Evolutionary conservation across 2,888 invertebrate genomes (phyloP).

Genomic region (Ormyrus rosae): DNA sequence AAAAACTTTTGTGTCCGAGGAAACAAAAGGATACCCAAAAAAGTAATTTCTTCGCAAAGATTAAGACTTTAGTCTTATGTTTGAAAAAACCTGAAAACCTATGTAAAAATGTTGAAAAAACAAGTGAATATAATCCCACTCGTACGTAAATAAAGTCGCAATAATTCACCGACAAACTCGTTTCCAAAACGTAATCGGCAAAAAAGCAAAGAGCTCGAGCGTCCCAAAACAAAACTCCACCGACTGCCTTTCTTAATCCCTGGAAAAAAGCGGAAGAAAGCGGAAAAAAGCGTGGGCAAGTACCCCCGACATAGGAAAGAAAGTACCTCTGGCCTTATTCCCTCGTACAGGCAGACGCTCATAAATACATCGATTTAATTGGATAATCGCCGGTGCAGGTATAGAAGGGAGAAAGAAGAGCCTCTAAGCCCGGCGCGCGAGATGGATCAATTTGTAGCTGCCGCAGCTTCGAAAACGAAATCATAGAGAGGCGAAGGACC

Average conservation of each 20-base stretch:
- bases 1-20: too few species aligned
- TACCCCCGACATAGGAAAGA: background rate
- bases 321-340: background rate
- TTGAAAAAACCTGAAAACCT: too few species aligned
- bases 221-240: background rate
- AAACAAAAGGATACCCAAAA: too few species aligned
- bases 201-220: too few species aligned
- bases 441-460: conserved; percentile 64
- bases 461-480: conserved; percentile 37
- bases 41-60: too few species aligned
- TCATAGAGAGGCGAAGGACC: conserved; percentile 42
- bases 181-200: too few species aligned
- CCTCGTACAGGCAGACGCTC: background rate
- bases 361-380: conserved; percentile 62
- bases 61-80: too few species aligned
- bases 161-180: too few species aligned
- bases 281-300: background rate
- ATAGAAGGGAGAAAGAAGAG: conserved; percentile 14
- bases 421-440: conserved; percentile 20
- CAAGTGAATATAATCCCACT: too few species aligned
- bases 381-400: conserved; percentile 61
- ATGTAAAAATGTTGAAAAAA: too few species aligned
- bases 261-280: background rate
- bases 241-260: conserved; percentile 15
- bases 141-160: too few species aligned